Evolutionary conservation across 2,797 vertebrate species (phyloP).

Genomic region (Coluber constrictor): DNA sequence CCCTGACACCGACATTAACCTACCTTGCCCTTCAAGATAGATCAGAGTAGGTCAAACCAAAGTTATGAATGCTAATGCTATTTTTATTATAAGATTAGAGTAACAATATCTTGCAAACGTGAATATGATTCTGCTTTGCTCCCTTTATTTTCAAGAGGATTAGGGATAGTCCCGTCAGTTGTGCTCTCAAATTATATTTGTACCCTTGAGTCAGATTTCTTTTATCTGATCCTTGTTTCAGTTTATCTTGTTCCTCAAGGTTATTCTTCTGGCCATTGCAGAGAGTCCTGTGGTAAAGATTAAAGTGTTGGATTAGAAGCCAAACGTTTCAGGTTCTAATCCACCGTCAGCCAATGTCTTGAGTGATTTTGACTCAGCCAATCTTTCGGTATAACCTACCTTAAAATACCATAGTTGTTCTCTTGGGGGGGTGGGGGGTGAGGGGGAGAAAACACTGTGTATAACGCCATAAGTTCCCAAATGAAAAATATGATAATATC

Average conservation of each 20-base stretch:
- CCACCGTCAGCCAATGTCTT: background rate
- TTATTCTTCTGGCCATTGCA: background rate
- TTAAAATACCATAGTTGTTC: background rate
- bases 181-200: background rate
- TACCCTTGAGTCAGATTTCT: background rate
- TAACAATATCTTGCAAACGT: background rate
- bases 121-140: background rate
- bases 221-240: background rate
- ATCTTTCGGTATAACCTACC: background rate
- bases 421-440: background rate
- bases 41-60: background rate
- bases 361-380: background rate
- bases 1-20: background rate
- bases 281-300: background rate
- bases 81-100: background rate
- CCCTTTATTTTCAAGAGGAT: background rate
- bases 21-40: background rate
- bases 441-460: background rate
- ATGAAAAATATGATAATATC: background rate
- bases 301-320: background rate
- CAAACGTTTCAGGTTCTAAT: background rate
- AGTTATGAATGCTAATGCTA: background rate
- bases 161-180: background rate
- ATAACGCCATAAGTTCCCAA: background rate
- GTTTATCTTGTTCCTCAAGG: background rate